Base-by-base conservation (phyloP, 2,888 invertebrate species). In the Autographa pulchrina region DNA sequence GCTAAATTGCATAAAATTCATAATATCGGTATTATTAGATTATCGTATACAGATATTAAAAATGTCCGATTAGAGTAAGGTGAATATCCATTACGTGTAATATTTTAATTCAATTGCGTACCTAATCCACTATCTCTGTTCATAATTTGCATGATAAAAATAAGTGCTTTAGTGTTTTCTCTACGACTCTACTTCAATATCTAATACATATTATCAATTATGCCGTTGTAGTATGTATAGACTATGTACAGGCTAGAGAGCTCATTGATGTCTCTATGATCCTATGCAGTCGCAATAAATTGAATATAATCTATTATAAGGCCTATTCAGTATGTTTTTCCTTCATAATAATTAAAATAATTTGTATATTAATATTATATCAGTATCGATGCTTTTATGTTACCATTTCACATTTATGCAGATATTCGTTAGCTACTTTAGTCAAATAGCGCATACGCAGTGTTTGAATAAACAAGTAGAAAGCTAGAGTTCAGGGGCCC, bases 371-470 rank as follows among this genome's bases (percentile, higher is more conserved):
- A 48, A n/a, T 48, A 48, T n/a, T 48, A 38, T 38, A 35, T 35
- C 35, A 35, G 7, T 1, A 38, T 38, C 38, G 1, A 38, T 8
- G 11, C 11, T 11, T 38, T 2, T 38, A 11, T 35, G 6, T 35
- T 35, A 35, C 8, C 3, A 43, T 16, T 14, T 43, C 0, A 16
- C 16, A 43, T 43, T 43, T 48, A 48, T 48, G 48, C n/a, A n/a
- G n/a, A 48, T n/a, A 48, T 48, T 48, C n/a, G n/a, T 48, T 6
- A n/a, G 5, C 48, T n/a, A 48, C 48, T 7, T 48, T 48, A 65
- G 58, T 56, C 75, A 60, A 76, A 77, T 76, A 69, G 72, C 62
- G 72, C 80, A 68, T 81, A 73, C 25, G 25, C 54, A 56, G 20
- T 4, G 20, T 56, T 20, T 13, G 18, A 56, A 25, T 56, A 25